Evolutionary conservation across 2,113 vertebrate genomes (phyloP), one percentile per base, ranked within the genome.

Genomic region (Okapia johnstoni): DNA sequence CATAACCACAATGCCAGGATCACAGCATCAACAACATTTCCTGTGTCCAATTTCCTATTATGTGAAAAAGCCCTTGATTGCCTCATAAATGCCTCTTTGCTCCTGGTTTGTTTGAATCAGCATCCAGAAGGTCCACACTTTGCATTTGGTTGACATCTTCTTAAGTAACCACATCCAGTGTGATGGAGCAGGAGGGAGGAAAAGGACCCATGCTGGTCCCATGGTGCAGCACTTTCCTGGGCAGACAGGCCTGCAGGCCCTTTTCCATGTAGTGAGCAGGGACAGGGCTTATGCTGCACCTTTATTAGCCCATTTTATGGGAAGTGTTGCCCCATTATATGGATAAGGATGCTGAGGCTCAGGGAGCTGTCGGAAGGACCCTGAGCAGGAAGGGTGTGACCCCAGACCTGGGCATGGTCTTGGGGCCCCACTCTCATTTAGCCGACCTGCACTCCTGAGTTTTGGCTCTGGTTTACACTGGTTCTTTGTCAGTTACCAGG

Each of bases 211-310:
- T 33, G 58, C 66, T 12, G 14, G 12, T 60, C 66, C 33, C 50
- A 0, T 36, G 11, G 2, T 14, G 0, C 16, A 0, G n/a, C 9
- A 13, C 61, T 3, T 9, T 21, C 33, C 85, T 40, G 46, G 21
- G 50, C 60, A 17, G 86, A 25, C 9, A 36, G 43, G 58, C 43
- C 87, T 57, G 33, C 0, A 0, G 57, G 16, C 77, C 63, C 14
- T 79, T 58, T 76, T 7, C 16, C 10, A 1, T 6, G 15, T 28
- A 7, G 9, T 16, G 2, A 40, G 11, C 25, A 40, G 50, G 33
- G 9, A 10, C 6, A 6, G 61, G 7, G 16, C 12, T 23, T 23
- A 5, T 0, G 1, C 36, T 11, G 54, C 21, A 19, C 46, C 54
- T 93, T 33, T 55, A 2, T 63, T 28, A 25, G 30, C 26, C 60